Evolutionary conservation across 2,797 vertebrate genomes (phyloP).

Genomic region (Propithecus perrieri): DNA sequence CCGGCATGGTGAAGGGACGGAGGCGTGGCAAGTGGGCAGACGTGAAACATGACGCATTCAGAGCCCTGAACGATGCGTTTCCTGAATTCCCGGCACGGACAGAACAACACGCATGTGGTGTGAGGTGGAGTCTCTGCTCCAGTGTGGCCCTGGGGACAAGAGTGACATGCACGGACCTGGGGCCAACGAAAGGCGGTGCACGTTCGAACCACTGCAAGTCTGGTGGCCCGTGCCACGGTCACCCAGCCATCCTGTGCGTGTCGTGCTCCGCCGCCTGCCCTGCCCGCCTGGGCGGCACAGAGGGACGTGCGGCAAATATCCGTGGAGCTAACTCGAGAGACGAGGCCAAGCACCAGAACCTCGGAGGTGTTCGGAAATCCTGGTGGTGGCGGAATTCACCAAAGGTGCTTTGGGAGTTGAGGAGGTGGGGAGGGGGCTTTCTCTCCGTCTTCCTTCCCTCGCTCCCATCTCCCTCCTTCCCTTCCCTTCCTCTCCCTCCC

Average conservation of each 20-base stretch:
- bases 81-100: no score
- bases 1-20: not conserved
- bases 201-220: no score
- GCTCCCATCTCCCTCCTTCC: no score
- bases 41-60: not conserved
- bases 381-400: not conserved
- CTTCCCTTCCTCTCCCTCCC: fast-evolving
- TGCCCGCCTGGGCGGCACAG: no score
- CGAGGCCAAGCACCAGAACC: not conserved
- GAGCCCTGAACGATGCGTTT: fast-evolving
- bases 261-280: not conserved
- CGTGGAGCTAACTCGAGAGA: not conserved
- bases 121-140: no score
- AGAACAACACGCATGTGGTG: fast-evolving
- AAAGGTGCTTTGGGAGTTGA: not conserved
- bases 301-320: fast-evolving
- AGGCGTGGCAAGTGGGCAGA: not conserved
- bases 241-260: fast-evolving
- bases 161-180: no score
- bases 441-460: fast-evolving
- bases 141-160: not conserved
- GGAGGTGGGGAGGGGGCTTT: no score
- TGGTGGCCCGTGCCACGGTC: not conserved
- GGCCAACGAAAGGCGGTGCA: fast-evolving
- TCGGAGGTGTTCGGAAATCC: no score